Percentiles rank a stretch among this genome's conserved stretches.
phyloP scores from a whole-genome alignment of 2,113 vertebrate genomes.

The Madoqua kirkii region DNA sequence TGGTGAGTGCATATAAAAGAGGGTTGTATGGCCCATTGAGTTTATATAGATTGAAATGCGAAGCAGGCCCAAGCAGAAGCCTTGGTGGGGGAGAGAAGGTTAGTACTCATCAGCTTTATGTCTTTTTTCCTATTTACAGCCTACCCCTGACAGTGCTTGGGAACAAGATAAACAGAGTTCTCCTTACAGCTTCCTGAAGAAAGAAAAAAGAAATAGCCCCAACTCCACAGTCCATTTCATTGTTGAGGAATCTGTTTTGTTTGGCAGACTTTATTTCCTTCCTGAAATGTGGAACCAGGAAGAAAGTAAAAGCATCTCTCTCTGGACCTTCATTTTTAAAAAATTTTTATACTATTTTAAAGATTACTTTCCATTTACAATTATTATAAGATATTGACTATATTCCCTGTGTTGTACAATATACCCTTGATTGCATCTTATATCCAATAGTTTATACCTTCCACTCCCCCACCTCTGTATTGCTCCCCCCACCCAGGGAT shows the following conservation, averaged over 20 bases:
- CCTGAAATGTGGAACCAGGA: not conserved
- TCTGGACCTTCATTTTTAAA: not conserved
- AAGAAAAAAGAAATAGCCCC: not conserved
- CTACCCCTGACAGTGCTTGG: slow-evolving; percentile 77
- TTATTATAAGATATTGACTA: not conserved
- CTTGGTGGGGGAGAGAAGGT: slow-evolving; percentile 76
- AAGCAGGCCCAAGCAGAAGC: slow-evolving; percentile 77
- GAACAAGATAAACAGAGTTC: slow-evolving; percentile 60
- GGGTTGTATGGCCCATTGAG: slow-evolving; percentile 79
- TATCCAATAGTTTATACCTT: not conserved
- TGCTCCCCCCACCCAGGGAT: not conserved
- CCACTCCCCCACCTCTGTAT: not conserved
- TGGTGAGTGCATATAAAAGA: slow-evolving; percentile 74
- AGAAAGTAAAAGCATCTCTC: not conserved
- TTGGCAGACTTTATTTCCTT: not conserved
- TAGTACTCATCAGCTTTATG: slow-evolving; percentile 76
- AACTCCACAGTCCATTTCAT: not conserved
- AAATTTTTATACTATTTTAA: not conserved
- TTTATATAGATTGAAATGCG: slow-evolving; percentile 83
- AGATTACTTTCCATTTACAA: not conserved
- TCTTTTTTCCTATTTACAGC: slow-evolving; percentile 77
- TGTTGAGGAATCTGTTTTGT: not conserved
- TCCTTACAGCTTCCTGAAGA: slow-evolving; percentile 58
- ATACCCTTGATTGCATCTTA: not conserved
- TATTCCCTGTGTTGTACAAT: not conserved